phyloP scores from a whole-genome alignment of 2,113 vertebrate genomes.

The Callorhinus ursinus region DNA sequence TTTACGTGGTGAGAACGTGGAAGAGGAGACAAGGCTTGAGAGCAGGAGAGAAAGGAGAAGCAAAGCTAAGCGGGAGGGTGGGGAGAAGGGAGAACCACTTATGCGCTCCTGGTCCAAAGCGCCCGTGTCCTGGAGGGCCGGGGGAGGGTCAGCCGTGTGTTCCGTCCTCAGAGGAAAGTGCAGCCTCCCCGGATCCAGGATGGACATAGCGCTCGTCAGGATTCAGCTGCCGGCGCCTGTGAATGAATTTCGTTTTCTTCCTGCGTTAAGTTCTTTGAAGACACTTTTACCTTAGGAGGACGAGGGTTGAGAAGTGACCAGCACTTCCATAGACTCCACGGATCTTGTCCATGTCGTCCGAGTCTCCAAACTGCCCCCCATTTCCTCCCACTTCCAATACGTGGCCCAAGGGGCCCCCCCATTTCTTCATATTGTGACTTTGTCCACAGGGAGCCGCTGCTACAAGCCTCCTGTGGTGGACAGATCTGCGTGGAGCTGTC shows the following conservation, averaged over 20 bases:
- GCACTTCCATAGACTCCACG: rapidly evolving
- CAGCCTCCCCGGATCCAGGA: rapidly evolving
- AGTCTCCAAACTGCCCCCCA: background rate
- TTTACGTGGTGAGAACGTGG: too few species aligned
- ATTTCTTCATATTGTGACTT: background rate
- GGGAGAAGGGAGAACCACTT: background rate
- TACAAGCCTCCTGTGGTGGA: background rate
- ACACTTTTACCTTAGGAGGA: background rate
- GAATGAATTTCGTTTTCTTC: background rate
- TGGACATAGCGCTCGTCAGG: rapidly evolving
- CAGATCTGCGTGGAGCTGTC: background rate
- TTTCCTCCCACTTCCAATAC: background rate
- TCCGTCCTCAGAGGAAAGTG: background rate
- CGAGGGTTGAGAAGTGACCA: background rate
- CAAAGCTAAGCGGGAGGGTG: too few species aligned
- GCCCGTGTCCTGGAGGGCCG: background rate
- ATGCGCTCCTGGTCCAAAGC: too few species aligned
- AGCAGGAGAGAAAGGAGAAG: background rate
- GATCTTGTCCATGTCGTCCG: background rate
- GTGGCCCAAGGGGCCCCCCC: background rate
- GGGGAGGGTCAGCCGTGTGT: background rate
- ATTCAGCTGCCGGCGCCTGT: background rate
- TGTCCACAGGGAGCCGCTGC: background rate
- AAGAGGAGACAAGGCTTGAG: background rate
- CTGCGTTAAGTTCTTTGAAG: rapidly evolving